These are phyloP conservation scores for Papilio protenor DNA, from an alignment of 2,888 invertebrate species.

Conservation along the genomic window DNA sequence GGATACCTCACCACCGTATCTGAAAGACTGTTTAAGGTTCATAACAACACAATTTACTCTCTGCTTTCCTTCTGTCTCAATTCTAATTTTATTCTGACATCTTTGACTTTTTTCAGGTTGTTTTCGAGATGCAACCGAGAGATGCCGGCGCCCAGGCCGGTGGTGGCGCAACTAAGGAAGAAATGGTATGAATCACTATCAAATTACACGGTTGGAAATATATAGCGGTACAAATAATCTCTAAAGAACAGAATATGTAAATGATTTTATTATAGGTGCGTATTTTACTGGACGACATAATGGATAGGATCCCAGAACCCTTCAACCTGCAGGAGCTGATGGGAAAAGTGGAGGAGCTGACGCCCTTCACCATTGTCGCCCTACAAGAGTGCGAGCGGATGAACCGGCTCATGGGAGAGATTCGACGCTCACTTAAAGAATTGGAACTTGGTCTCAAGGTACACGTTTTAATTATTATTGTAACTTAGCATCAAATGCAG, in stretches of 20 bases:
- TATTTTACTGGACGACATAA: conserved; percentile 91
- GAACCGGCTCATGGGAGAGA: conserved; percentile 93
- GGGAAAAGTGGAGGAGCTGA: conserved; percentile 94
- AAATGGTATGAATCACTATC: conserved; percentile 82
- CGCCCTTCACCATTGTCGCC: conserved; percentile 96
- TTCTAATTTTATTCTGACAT: background rate
- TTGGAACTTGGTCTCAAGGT: conserved; percentile 94
- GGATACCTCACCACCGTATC: conserved; percentile 95
- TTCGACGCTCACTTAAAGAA: conserved; percentile 92
- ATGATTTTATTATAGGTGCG: conserved; percentile 83
- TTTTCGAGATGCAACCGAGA: conserved; percentile 95
- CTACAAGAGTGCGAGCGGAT: conserved; percentile 97
- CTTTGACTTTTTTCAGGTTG: conserved; percentile 60
- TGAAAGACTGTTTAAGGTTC: conserved; percentile 90
- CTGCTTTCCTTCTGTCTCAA: background rate
- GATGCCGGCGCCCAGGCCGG: conserved; percentile 89
- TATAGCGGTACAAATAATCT: background rate
- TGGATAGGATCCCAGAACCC: conserved; percentile 94
- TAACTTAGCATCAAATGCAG: background rate
- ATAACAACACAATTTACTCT: background rate
- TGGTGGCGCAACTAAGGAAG: conserved; percentile 90
- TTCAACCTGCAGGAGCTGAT: conserved; percentile 94
- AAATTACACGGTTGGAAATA: background rate
- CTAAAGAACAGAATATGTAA: background rate
- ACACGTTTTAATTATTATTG: background rate